Conservation (phyloP, 2,888 invertebrate species). For the Alsophila aescularia region DNA sequence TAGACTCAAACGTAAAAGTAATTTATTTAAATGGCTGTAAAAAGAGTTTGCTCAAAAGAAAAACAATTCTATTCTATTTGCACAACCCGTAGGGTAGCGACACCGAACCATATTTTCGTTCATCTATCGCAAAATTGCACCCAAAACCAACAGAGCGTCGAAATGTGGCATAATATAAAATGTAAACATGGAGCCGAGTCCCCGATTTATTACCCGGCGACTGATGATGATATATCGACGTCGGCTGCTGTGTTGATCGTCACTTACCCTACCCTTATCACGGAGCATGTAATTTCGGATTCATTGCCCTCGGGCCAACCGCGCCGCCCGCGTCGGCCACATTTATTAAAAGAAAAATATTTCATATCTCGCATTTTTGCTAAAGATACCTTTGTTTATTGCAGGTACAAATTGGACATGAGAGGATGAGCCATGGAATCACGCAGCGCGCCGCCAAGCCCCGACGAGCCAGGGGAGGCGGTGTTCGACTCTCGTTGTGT, state of each 20-base stretch:
- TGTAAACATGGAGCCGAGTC: slow-evolving; percentile 68
- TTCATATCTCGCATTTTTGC: slow-evolving; percentile 12
- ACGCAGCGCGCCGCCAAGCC: slow-evolving; percentile 84
- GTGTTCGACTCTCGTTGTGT: slow-evolving; percentile 91
- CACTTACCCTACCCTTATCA: slow-evolving; percentile 83
- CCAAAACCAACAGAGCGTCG: slow-evolving; percentile 42
- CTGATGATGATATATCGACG: slow-evolving; percentile 84
- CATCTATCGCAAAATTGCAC: slow-evolving; percentile 37
- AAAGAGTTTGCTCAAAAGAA: slow-evolving; percentile 2
- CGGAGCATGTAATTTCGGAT: slow-evolving; percentile 77
- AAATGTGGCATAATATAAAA: slow-evolving; percentile 58
- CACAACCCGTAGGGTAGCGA: slow-evolving; percentile 14
- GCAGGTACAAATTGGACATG: slow-evolving; percentile 71
- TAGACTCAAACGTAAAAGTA: slow-evolving; percentile 5
- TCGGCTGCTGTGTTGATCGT: slow-evolving; percentile 80
- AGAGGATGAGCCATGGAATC: slow-evolving; percentile 84
- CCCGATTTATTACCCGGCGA: slow-evolving; percentile 76
- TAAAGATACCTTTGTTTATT: slow-evolving; percentile 46
- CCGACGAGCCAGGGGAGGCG: slow-evolving; percentile 83
- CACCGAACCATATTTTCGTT: slow-evolving; percentile 20
- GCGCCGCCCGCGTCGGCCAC: slow-evolving; percentile 49
- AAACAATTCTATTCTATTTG: slow-evolving; percentile 19
- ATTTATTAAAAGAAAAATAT: slow-evolving; percentile 54
- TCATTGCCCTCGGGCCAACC: slow-evolving; percentile 75
- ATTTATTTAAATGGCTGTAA: slow-evolving; percentile 1